A percentile compares a stretch with the other conserved stretches of the same genome.
Evolutionary conservation across 2,113 vertebrate species (phyloP).

Genomic region (Pterophyllum scalare): DNA sequence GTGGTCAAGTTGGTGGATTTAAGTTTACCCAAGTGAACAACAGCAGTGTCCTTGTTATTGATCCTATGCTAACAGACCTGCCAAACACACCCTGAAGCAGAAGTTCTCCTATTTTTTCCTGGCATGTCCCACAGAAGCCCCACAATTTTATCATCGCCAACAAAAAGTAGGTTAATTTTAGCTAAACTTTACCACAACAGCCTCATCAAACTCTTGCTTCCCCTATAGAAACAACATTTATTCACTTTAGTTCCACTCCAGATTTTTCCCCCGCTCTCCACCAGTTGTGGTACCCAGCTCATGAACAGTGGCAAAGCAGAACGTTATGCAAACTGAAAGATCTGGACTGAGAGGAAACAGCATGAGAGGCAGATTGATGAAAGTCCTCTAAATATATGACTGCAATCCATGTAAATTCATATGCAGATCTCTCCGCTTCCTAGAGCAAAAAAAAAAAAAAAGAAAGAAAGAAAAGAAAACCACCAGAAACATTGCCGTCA

Average conservation of each 20-base stretch:
- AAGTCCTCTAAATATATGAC: constrained; percentile 2
- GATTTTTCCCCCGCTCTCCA: neutral
- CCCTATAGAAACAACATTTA: neutral
- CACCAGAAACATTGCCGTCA: neutral
- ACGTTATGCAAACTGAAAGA: neutral
- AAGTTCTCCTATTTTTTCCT: neutral
- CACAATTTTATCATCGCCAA: neutral
- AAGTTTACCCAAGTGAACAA: neutral
- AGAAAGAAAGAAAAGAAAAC: neutral
- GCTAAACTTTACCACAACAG: neutral
- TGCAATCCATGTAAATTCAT: neutral
- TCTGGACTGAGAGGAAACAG: neutral
- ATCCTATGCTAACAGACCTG: neutral
- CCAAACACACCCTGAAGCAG: neutral
- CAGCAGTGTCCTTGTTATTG: neutral
- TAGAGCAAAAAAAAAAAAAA: neutral
- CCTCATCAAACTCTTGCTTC: neutral
- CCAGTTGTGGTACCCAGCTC: neutral
- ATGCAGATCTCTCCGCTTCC: neutral
- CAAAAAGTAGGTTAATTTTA: neutral
- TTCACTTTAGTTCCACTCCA: neutral
- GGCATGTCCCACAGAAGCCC: too few species aligned
- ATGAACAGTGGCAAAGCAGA: neutral
- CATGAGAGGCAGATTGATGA: neutral
- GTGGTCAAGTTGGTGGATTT: neutral